Conservation (phyloP, 1,140 invertebrate genomes). For the Diachasma alloeum region DNA sequence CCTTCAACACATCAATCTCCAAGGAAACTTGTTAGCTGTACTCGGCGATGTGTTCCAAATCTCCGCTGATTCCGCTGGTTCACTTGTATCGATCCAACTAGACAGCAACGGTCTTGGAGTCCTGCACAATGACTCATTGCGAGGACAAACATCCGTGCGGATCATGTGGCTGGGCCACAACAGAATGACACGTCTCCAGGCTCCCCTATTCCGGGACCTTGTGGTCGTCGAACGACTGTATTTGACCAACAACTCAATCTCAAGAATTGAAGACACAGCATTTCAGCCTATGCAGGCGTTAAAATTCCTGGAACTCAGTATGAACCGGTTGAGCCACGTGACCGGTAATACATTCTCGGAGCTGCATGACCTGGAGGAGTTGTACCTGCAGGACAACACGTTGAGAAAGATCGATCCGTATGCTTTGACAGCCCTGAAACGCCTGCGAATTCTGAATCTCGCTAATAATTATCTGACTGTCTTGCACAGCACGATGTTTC, state of each 20-base stretch:
- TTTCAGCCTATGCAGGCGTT: constrained; percentile 79
- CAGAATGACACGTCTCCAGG: constrained; percentile 75
- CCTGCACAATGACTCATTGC: constrained; percentile 80
- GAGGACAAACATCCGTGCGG: constrained; percentile 81
- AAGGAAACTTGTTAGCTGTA: constrained; percentile 79
- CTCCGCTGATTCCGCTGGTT: constrained; percentile 54
- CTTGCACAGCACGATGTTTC: constrained; percentile 69
- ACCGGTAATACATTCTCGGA: constrained; percentile 75
- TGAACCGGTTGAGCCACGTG: constrained; percentile 75
- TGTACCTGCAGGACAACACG: constrained; percentile 71
- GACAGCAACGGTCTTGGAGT: constrained; percentile 82
- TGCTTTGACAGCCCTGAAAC: constrained; percentile 69
- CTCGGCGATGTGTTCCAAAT: constrained; percentile 83
- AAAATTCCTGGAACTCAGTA: constrained; percentile 80
- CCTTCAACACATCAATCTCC: constrained; percentile 87
- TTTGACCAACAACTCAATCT: constrained; percentile 84
- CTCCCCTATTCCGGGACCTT: constrained; percentile 78
- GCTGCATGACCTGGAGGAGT: constrained; percentile 73
- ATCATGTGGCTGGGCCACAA: constrained; percentile 90
- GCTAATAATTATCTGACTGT: constrained; percentile 69
- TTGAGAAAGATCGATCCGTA: constrained; percentile 68
- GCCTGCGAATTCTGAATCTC: constrained; percentile 70
- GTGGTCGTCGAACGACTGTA: constrained; percentile 79
- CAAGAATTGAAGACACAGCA: constrained; percentile 79
- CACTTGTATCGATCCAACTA: constrained; percentile 85